These are phyloP conservation scores for Xanthia togata DNA, from an alignment of 2,888 invertebrate genomes.

Conservation along the genomic window DNA sequence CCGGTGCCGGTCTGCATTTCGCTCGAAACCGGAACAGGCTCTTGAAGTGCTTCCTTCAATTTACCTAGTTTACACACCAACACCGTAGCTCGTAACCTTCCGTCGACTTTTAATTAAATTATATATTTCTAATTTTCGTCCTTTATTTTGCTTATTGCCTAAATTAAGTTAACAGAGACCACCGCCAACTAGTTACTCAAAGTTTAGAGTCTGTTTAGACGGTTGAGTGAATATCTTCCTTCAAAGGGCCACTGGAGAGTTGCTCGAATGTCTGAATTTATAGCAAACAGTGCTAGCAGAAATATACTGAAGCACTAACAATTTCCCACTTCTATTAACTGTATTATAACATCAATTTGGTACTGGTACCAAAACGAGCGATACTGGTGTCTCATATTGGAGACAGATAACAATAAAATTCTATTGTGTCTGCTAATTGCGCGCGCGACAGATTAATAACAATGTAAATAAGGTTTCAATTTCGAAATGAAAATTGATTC, in stretches of 20 bases:
- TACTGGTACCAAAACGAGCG: neutral
- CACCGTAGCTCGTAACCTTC: slow-evolving; percentile 62
- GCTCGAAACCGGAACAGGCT: slow-evolving; percentile 86
- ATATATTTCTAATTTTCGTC: slow-evolving; percentile 42
- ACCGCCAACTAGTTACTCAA: slow-evolving; percentile 5
- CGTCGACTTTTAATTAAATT: slow-evolving; percentile 55
- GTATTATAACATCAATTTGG: neutral
- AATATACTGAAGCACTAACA: slow-evolving; percentile 24
- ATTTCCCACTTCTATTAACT: slow-evolving; percentile 17
- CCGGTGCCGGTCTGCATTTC: slow-evolving; percentile 74
- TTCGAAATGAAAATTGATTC: slow-evolving; percentile 18
- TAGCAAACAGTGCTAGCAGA: slow-evolving; percentile 30
- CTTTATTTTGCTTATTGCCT: slow-evolving; percentile 5
- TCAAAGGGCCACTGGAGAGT: slow-evolving; percentile 51
- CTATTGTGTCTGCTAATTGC: too few relatives aligned
- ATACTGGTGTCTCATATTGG: too few relatives aligned
- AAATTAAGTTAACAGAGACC: slow-evolving; percentile 10
- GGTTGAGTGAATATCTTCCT: slow-evolving; percentile 39
- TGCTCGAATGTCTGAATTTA: slow-evolving; percentile 41
- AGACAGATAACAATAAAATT: too few relatives aligned
- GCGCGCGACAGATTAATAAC: too few relatives aligned
- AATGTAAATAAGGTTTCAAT: neutral
- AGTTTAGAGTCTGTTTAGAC: slow-evolving; percentile 43
- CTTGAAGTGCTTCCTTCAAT: slow-evolving; percentile 85
- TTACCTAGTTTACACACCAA: slow-evolving; percentile 81